Evolutionary conservation across 2,797 vertebrate genomes (phyloP).

Genomic region (Mormyrops boulengeri): DNA sequence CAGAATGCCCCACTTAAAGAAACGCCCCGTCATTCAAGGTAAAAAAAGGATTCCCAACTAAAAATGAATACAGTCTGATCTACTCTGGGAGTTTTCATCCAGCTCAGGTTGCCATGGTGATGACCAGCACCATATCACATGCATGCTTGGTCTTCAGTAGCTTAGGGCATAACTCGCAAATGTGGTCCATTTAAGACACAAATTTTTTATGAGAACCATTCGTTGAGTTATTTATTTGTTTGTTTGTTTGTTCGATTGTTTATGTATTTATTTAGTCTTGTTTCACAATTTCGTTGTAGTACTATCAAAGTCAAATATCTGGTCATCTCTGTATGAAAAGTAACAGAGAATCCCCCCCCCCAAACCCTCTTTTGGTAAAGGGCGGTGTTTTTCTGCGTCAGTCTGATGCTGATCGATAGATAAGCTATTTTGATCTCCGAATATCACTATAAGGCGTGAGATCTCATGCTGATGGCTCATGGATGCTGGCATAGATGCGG

Average conservation of each 20-base stretch:
- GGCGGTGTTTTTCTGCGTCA: background rate
- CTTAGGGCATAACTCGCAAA: slow-evolving; percentile 57
- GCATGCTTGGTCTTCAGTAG: slow-evolving; percentile 75
- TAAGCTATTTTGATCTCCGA: background rate
- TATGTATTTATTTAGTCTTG: background rate
- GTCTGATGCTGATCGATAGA: background rate
- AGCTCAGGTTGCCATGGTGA: slow-evolving; percentile 71
- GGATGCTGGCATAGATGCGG: background rate
- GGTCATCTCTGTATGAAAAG: background rate
- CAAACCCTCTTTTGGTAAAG: background rate
- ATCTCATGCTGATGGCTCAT: background rate
- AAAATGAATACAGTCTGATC: slow-evolving; percentile 51
- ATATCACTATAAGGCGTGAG: background rate
- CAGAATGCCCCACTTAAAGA: background rate
- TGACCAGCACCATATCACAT: slow-evolving; percentile 78
- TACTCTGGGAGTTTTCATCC: slow-evolving; percentile 58
- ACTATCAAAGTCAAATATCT: background rate
- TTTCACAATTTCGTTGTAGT: background rate
- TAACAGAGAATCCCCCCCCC: background rate
- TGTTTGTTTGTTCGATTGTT: slow-evolving; percentile 25
- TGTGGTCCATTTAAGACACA: slow-evolving; percentile 68
- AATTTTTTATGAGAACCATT: slow-evolving; percentile 68
- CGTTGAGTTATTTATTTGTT: slow-evolving; percentile 28
- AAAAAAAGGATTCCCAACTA: slow-evolving; percentile 49
- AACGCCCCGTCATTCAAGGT: slow-evolving; percentile 30